Evolutionary conservation across 2,113 vertebrate species (phyloP).

Genomic region (Dryoscopus gambensis): DNA sequence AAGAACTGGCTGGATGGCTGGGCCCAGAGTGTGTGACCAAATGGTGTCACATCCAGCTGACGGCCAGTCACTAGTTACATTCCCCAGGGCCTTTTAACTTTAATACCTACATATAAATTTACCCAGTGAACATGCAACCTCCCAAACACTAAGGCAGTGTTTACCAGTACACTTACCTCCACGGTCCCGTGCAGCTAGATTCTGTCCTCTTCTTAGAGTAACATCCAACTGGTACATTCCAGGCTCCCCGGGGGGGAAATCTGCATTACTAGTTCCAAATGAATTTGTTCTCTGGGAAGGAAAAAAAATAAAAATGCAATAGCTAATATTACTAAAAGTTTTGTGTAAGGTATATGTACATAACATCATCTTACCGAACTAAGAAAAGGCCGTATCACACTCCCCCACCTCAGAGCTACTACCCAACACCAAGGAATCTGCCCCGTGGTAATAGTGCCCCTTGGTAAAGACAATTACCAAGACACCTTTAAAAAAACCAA

Average conservation of each 20-base stretch:
- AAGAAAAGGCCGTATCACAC: not conserved
- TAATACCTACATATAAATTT: not conserved
- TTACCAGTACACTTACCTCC: constrained; percentile 76
- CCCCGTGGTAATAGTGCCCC: no score
- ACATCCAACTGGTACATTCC: constrained; percentile 94
- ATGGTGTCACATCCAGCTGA: not conserved
- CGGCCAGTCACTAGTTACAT: no score
- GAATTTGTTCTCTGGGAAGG: constrained; percentile 77
- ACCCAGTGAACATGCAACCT: not conserved
- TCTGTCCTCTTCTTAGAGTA: constrained; percentile 86
- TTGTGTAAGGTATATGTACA: not conserved
- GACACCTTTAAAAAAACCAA: not conserved
- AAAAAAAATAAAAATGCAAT: not conserved
- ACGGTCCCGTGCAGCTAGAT: constrained; percentile 89
- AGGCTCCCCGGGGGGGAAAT: constrained; percentile 71
- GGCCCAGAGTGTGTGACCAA: not conserved
- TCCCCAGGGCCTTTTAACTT: not conserved
- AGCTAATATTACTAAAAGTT: not conserved
- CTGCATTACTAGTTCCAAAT: constrained; percentile 83
- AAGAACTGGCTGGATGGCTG: not conserved
- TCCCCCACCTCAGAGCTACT: not conserved
- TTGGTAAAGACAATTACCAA: not conserved
- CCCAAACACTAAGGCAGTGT: not conserved
- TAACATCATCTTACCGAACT: not conserved
- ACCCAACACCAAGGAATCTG: not conserved